A percentile compares a stretch with the other conserved stretches of the same genome.
These are phyloP conservation scores for Drosophila ogumai DNA, from an alignment of 1,140 invertebrate species.

Conservation along the genomic window DNA sequence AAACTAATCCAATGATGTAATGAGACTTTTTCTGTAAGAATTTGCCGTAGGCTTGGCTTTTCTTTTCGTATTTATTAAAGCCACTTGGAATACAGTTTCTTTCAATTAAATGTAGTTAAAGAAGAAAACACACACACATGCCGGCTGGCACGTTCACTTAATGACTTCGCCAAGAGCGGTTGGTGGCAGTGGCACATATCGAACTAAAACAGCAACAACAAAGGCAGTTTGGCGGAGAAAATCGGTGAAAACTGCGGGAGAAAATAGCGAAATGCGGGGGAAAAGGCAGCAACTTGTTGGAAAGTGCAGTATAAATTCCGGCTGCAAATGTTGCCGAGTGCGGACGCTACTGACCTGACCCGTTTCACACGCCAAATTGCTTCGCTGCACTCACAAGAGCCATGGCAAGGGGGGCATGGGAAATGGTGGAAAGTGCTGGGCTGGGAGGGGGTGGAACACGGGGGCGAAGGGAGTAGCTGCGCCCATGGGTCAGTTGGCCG, in stretches of 20 bases:
- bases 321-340: conserved; percentile 39
- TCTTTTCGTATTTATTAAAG: conserved; percentile 46
- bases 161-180: conserved; percentile 71
- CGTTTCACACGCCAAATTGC: conserved; percentile 82
- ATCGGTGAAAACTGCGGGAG: conserved; percentile 4
- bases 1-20: neutral
- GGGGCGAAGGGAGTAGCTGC: neutral
- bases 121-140: conserved; percentile 23
- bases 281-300: conserved; percentile 53
- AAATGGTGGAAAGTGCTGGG: neutral
- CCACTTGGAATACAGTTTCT: conserved; percentile 68
- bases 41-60: neutral
- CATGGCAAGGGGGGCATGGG: neutral
- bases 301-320: conserved; percentile 73
- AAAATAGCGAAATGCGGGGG: conserved; percentile 11
- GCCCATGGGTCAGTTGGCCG: conserved; percentile 37
- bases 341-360: conserved; percentile 68
- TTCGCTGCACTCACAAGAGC: conserved; percentile 74
- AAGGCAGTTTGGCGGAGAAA: conserved; percentile 11
- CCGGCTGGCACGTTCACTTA: conserved; percentile 57
- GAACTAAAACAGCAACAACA: conserved; percentile 67
- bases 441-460: neutral
- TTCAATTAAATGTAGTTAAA: conserved; percentile 78
- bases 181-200: conserved; percentile 56
- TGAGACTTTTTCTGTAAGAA: neutral